Evolutionary conservation across 1,140 invertebrate species (phyloP), one percentile per base, ranked within the genome.

Genomic region (Drosophila ercepeae): DNA sequence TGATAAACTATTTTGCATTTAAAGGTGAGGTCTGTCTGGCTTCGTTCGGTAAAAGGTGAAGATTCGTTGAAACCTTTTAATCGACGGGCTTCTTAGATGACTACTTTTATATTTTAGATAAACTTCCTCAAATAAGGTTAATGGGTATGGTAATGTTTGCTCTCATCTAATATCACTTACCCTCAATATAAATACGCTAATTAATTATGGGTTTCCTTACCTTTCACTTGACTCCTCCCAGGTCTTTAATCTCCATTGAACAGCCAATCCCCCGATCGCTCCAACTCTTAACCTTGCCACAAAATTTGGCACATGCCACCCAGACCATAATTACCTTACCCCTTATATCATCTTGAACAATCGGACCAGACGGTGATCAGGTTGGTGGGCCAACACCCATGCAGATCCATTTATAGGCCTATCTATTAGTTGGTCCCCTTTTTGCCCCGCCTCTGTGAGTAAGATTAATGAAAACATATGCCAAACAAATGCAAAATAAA

Each of bases 381-480:
- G 39, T 59, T 68, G 46, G 29, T 27, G 27, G 25, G 45, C 29
- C 55, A 49, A 52, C 52, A 11, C 44, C 48, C 25, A 53, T 25
- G 23, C 34, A 49, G 42, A 34, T 61, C 68, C 27, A 63, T 32
- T 32, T 65, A 34, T 68, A 61, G 68, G 75, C 55, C 49, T 74
- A 75, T 53, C 25, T 21, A 42, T 45, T 34, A 49, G 55, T 9
- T 50, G 8, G 16, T 1, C 4, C 48, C 39, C 49, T 34, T 42
- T 18, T 34, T 7, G 18, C 60, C 49, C 8, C 7, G 11, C 34
- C 25, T 34, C 51, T 36, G 29, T 61, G 58, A 65, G 67, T 50
- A 74, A 86, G 81, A 86, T 86, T 86, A 86, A 86, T 86, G 81
- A 86, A 86, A 88, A 86, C 81, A 86, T 63, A 73, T 86, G 82